Evolutionary conservation across 2,797 vertebrate species (phyloP), one percentile per base, ranked within the genome.

Genomic region (Gastrophryne carolinensis): DNA sequence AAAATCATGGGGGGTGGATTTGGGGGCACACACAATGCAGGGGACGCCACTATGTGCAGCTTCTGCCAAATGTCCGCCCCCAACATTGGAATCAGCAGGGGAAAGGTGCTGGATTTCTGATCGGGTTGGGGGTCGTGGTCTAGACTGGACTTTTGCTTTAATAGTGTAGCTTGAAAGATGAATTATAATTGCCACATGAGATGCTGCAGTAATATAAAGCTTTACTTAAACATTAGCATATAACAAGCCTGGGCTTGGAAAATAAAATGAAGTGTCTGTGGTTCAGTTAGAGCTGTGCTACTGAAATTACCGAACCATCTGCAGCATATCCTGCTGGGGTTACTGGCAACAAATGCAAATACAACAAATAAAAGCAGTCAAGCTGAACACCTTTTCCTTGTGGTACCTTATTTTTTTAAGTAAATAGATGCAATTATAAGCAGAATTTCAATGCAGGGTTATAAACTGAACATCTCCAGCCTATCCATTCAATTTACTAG

Each of bases 341-440:
- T 70, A 64, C 50, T 76, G 58, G 34, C 49, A 64, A 70, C 26
- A 70, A 54, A 71, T 77, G 58, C 74, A 77, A 77, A 70, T 70
- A 56, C 44, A 57, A n/a, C 29, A 77, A 63, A 54, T 70, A 64
- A 70, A 77, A 63, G 56, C 66, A 64, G 13, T 35, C 58, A 77
- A 56, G 66, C 58, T 56, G 63, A 77, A 56, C 57, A 13, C n/a
- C 37, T 24, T 61, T 29, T 63, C 50, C 35, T 63, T 47, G 58
- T 63, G 37, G 49, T 29, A 63, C 52, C 32, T 47, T 47, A 27
- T 70, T 75, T 70, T n/a, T 69, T 63, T 34, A 39, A 54, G 27
- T 56, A 7, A 34, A 56, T 44, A 4, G 12, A 64, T 64, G 61
- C 50, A 71, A 34, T 56, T 69, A 70, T 44, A 32, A 26, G 26